Conservation (phyloP, 2,888 invertebrate species). For the Nephrocerus scutellatus region DNA sequence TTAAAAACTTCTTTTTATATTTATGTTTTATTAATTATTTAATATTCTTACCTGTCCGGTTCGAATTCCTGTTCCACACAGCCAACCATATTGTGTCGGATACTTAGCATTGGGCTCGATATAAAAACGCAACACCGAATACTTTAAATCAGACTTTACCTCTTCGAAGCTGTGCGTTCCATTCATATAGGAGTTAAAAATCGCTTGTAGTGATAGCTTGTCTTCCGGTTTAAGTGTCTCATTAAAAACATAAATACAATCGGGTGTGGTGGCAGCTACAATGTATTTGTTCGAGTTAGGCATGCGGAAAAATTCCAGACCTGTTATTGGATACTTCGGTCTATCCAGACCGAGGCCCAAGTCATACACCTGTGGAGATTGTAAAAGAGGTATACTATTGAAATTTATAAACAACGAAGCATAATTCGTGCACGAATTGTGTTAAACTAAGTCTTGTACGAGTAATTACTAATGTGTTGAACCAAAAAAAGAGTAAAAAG, state of each 20-base stretch:
- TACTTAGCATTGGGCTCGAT: conserved; percentile 58
- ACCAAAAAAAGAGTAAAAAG: too few species aligned
- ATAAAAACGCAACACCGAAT: conserved; percentile 74
- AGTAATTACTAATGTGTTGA: too few species aligned
- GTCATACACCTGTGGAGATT: conserved; percentile 70
- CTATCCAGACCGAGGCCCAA: conserved; percentile 75
- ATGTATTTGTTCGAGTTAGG: conserved; percentile 67
- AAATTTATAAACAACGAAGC: not conserved
- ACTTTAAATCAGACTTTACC: conserved; percentile 63
- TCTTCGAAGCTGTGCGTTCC: conserved; percentile 55
- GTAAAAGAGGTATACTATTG: conserved; percentile 2
- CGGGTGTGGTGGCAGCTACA: conserved; percentile 76
- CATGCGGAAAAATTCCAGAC: conserved; percentile 73
- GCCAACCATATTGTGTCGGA: conserved; percentile 80
- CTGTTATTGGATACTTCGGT: conserved; percentile 71
- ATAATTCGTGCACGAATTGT: not conserved
- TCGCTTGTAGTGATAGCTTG: conserved; percentile 56
- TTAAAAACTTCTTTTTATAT: too few species aligned
- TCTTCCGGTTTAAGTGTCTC: conserved; percentile 71
- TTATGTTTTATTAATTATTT: not conserved
- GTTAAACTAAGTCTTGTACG: too few species aligned
- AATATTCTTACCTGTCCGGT: conserved; percentile 60
- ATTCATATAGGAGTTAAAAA: conserved; percentile 33
- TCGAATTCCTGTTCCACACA: conserved; percentile 75
- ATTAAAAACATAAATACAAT: conserved; percentile 79